These are phyloP conservation scores for Nasonia longicornis DNA, from an alignment of 1,140 invertebrate genomes.

Conservation along the genomic window DNA sequence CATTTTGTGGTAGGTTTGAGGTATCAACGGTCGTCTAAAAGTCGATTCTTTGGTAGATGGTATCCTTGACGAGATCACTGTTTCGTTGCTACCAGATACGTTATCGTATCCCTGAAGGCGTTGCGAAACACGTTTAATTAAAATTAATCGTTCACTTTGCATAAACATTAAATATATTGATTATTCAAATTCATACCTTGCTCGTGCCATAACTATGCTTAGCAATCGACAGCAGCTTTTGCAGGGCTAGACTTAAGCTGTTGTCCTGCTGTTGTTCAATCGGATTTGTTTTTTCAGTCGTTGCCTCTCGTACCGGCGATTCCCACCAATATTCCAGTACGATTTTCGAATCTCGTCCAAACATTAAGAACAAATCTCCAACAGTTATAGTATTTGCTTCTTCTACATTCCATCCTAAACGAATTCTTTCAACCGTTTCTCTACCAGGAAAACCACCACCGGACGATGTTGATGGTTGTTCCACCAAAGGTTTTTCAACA, in stretches of 20 bases:
- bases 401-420: conserved; percentile 82
- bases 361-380: conserved; percentile 91
- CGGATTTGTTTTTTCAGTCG: conserved; percentile 48
- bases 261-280: conserved; percentile 52
- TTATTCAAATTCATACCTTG: conserved; percentile 56
- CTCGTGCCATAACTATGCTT: conserved; percentile 68
- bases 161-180: conserved; percentile 28
- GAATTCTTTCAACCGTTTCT: conserved; percentile 73
- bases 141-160: conserved; percentile 5
- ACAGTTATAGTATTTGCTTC: conserved; percentile 84
- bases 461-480: conserved; percentile 49
- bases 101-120: conserved; percentile 61
- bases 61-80: conserved; percentile 64
- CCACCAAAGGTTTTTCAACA: conserved; percentile 53
- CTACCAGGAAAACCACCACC: conserved; percentile 64
- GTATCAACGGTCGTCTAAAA: conserved; percentile 65
- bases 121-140: conserved; percentile 38
- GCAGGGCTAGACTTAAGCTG: conserved; percentile 65
- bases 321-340: conserved; percentile 88
- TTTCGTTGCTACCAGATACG: conserved; percentile 65
- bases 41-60: conserved; percentile 64
- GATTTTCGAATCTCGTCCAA: conserved; percentile 84
- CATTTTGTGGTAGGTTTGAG: conserved; percentile 65
- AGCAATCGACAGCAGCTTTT: conserved; percentile 74
- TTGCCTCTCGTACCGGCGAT: conserved; percentile 57